Percentiles rank a stretch among this genome's conserved stretches.
These are phyloP conservation scores for Pelobates cultripes DNA, from an alignment of 2,797 vertebrate species.

Conservation along the genomic window DNA sequence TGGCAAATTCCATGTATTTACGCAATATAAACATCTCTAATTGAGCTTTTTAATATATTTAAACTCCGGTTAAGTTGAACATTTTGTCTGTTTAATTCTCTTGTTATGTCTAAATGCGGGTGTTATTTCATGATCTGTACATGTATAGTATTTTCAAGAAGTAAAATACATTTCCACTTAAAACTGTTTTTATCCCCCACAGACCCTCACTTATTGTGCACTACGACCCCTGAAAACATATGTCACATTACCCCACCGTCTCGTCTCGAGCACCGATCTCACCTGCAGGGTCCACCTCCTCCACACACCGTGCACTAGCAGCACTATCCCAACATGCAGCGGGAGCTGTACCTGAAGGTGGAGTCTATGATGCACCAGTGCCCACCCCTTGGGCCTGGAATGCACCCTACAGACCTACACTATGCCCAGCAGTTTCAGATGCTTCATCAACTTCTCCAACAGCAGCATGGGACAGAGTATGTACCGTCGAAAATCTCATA, in stretches of 20 bases:
- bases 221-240: slow-evolving; percentile 95
- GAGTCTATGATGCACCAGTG: slow-evolving; percentile 90
- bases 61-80: too few relatives aligned
- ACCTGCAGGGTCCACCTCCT: slow-evolving; percentile 63
- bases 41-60: too few relatives aligned
- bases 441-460: slow-evolving; percentile 95
- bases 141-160: too few relatives aligned
- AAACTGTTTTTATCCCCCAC: slow-evolving; percentile 47
- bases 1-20: too few relatives aligned
- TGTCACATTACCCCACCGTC: slow-evolving; percentile 87
- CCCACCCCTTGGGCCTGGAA: slow-evolving; percentile 78
- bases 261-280: slow-evolving; percentile 68
- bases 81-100: too few relatives aligned
- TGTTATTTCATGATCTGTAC: too few relatives aligned
- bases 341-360: slow-evolving; percentile 93
- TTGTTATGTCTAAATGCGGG: too few relatives aligned
- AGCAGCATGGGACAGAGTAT: slow-evolving; percentile 89
- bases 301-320: slow-evolving; percentile 69
- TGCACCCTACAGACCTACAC: slow-evolving; percentile 84
- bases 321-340: slow-evolving; percentile 88
- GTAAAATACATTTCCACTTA: too few relatives aligned
- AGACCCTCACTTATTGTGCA: slow-evolving; percentile 94
- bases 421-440: slow-evolving; percentile 87
- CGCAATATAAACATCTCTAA: too few relatives aligned
- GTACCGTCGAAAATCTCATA: slow-evolving; percentile 55